These are phyloP conservation scores for Sinopyrophorus schimmeli DNA, from an alignment of 2,888 invertebrate genomes.

Conservation along the genomic window DNA sequence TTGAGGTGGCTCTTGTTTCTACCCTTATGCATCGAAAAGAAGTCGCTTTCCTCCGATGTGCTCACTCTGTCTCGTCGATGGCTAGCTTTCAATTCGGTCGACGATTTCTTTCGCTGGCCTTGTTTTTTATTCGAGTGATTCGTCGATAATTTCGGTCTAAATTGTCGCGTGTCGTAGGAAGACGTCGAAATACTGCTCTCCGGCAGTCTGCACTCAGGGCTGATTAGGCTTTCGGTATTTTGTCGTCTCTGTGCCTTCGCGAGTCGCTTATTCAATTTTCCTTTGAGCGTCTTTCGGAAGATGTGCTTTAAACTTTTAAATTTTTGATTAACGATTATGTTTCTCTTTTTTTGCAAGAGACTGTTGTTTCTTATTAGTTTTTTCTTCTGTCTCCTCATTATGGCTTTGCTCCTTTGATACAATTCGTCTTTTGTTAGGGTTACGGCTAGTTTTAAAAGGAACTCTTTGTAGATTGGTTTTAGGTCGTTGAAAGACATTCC, in stretches of 20 bases:
- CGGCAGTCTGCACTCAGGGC: conserved; percentile 46
- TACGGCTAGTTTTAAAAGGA: conserved; percentile 81
- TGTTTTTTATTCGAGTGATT: conserved; percentile 39
- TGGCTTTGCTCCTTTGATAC: conserved; percentile 85
- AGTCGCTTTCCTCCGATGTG: conserved; percentile 57
- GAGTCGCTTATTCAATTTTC: conserved; percentile 36
- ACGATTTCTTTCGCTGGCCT: conserved; percentile 44
- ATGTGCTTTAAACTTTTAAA: conserved; percentile 54
- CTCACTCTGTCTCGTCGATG: conserved; percentile 42
- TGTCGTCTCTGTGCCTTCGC: conserved; percentile 18
- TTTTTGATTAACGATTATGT: conserved; percentile 46
- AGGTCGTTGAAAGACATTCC: conserved; percentile 93
- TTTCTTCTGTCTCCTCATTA: conserved; percentile 83
- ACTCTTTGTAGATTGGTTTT: conserved; percentile 89
- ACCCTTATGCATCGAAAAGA: conserved; percentile 50
- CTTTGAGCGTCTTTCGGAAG: conserved; percentile 63
- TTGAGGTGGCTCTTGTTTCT: conserved; percentile 46
- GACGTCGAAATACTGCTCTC: conserved; percentile 67
- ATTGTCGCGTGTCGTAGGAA: conserved; percentile 66
- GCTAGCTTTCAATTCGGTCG: conserved; percentile 14
- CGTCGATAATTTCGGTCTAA: conserved; percentile 61
- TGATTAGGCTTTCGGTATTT: background rate
- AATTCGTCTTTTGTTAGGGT: conserved; percentile 91
- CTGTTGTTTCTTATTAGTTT: conserved; percentile 65
- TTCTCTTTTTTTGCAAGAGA: conserved; percentile 53